Evolutionary conservation across 2,797 vertebrate species (phyloP).

Genomic region (Poliocrania exsul): DNA sequence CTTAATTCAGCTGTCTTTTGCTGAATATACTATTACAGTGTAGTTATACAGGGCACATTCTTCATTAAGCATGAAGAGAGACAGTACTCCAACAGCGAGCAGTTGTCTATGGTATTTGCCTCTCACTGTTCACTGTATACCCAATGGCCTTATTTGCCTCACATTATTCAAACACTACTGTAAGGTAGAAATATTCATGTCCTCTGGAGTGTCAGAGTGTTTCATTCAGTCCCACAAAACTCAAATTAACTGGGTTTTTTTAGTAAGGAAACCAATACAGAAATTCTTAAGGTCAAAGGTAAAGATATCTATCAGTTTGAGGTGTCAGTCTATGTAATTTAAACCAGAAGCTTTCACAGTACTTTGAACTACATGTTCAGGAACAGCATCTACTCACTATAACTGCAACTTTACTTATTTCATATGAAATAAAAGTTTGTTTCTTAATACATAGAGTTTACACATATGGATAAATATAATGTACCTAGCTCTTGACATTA

Average conservation of each 20-base stretch:
- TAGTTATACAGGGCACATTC: not conserved
- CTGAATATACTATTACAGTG: not conserved
- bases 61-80: not conserved
- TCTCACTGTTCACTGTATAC: not conserved
- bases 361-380: not conserved
- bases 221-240: not conserved
- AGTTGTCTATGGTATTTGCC: not conserved
- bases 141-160: not conserved
- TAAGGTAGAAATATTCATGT: slow-evolving; percentile 11
- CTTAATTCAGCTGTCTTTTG: not conserved
- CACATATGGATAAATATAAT: not conserved
- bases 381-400: not conserved
- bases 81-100: not conserved
- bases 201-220: not conserved
- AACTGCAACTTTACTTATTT: not conserved
- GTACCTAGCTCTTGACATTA: not conserved
- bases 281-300: not conserved
- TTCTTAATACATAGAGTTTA: not conserved
- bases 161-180: not conserved
- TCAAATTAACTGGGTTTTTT: not conserved
- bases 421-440: not conserved
- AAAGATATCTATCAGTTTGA: not conserved
- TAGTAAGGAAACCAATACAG: not conserved
- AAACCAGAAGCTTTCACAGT: not conserved
- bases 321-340: not conserved